These are phyloP conservation scores for Carollia perspicillata DNA, from an alignment of 2,113 vertebrate genomes.

Conservation along the genomic window DNA sequence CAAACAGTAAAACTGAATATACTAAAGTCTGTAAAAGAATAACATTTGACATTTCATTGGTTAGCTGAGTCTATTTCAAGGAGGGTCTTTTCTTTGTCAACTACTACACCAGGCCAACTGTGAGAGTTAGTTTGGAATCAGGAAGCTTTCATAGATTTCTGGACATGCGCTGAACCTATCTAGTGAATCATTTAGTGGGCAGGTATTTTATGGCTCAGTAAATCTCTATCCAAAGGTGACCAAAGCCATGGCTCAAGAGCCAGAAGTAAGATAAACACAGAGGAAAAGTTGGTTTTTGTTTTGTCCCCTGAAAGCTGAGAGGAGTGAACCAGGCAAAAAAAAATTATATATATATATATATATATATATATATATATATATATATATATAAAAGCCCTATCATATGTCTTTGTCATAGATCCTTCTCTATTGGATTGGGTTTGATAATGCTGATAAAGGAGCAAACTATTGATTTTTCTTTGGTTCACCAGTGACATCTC, in stretches of 20 bases:
- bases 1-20: background rate
- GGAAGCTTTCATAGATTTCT: background rate
- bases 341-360: no score
- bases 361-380: no score
- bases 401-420: background rate
- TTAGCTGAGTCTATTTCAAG: background rate
- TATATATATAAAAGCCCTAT: no score
- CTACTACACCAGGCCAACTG: background rate
- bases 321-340: background rate
- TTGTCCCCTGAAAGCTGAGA: slow-evolving; percentile 18
- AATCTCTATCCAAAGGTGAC: background rate
- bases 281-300: background rate
- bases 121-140: background rate
- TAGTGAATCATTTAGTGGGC: background rate
- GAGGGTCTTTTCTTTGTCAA: background rate
- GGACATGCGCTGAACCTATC: background rate
- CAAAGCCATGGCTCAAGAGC: background rate
- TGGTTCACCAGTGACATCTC: background rate
- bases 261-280: background rate
- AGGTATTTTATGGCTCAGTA: background rate
- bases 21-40: background rate
- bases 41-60: background rate
- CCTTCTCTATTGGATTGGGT: background rate
- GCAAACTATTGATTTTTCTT: slow-evolving; percentile 3
- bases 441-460: slow-evolving; percentile 23